Conservation (phyloP, 2,113 vertebrate genomes). For the Eupsittula cactorum region DNA sequence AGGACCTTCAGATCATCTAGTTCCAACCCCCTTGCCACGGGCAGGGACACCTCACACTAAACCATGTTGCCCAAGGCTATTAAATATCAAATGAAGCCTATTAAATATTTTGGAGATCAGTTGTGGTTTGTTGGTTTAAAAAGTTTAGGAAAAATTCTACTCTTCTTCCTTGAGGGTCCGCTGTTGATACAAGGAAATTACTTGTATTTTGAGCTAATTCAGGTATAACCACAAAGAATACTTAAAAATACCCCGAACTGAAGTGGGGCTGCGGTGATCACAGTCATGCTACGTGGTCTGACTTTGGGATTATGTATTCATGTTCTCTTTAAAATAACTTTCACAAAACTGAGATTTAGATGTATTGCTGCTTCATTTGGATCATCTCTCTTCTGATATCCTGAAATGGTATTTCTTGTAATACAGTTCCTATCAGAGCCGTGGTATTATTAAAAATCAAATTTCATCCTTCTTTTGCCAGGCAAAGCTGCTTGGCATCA, state of each 20-base stretch:
- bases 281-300: not conserved
- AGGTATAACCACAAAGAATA: not conserved
- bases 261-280: not conserved
- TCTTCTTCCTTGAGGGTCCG: not conserved
- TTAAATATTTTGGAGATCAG: not conserved
- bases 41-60: not conserved
- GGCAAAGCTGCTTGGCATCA: conserved; percentile 37
- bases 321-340: not conserved
- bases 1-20: not conserved
- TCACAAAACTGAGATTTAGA: not conserved
- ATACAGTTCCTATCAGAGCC: not conserved
- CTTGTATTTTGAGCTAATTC: not conserved
- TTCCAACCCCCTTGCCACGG: not conserved
- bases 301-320: not conserved
- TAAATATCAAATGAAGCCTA: not conserved
- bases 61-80: not conserved
- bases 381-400: not conserved
- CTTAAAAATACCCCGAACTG: not conserved
- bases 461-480: not conserved
- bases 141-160: not conserved
- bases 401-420: conserved; percentile 8
- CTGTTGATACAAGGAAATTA: not conserved
- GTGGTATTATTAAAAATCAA: conserved; percentile 21
- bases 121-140: not conserved
- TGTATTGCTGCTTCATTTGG: conserved; percentile 6